phyloP scores from a whole-genome alignment of 2,113 vertebrate species.

The Xenopus laevis region DNA sequence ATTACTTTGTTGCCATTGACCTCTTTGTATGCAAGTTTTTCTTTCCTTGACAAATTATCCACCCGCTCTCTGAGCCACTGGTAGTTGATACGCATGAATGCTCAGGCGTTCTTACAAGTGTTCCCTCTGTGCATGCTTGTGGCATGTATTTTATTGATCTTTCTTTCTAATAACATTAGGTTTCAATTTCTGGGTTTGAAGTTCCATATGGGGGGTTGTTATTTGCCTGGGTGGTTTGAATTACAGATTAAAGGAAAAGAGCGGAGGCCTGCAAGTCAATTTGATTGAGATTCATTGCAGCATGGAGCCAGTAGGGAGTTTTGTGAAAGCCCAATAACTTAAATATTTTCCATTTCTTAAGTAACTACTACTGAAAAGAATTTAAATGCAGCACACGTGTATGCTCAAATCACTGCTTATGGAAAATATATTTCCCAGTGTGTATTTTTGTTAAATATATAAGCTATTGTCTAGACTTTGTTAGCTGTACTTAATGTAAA shows the following conservation, averaged over 20 bases:
- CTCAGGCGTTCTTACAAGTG: background rate
- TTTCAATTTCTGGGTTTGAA: constrained; percentile 1
- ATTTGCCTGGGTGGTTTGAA: constrained; percentile 21
- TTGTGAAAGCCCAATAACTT: background rate
- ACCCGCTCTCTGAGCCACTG: constrained; percentile 1
- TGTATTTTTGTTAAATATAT: too few species aligned
- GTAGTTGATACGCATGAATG: background rate
- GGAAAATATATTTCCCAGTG: too few species aligned
- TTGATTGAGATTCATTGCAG: constrained; percentile 12
- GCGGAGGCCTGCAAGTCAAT: constrained; percentile 5
- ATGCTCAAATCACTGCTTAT: background rate
- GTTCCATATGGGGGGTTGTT: constrained; percentile 15
- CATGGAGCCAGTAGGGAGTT: constrained; percentile 28
- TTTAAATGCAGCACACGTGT: background rate
- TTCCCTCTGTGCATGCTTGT: constrained; percentile 18
- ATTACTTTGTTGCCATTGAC: background rate
- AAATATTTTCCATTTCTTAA: background rate
- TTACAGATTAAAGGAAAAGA: background rate
- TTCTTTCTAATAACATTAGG: constrained; percentile 35
- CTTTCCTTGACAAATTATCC: too few species aligned
- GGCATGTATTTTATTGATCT: constrained; percentile 27
- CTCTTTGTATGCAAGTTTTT: too few species aligned
- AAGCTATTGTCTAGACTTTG: too few species aligned
- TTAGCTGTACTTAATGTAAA: too few species aligned
- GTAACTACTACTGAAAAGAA: background rate